Evolutionary conservation across 2,797 vertebrate species (phyloP).

Genomic region (Otus scops): DNA sequence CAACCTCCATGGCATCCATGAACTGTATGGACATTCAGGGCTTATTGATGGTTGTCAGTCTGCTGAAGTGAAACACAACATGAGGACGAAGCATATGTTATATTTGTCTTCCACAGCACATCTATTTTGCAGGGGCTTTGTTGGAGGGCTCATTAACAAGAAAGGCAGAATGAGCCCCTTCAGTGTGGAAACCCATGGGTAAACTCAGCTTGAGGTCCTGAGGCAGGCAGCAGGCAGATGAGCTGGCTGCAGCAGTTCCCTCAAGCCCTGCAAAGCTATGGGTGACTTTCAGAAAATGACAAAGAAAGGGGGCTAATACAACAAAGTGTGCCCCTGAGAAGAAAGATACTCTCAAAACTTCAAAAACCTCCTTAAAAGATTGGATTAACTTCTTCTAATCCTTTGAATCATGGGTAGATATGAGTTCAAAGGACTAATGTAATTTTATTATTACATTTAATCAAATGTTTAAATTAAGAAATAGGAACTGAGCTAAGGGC

Average conservation of each 20-base stretch:
- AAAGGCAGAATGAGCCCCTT: neutral
- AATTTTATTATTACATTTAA: slow-evolving; percentile 62
- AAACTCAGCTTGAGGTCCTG: rapidly evolving
- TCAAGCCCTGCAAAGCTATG: neutral
- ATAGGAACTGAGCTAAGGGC: slow-evolving; percentile 47
- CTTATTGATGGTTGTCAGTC: slow-evolving; percentile 31
- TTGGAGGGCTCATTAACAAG: neutral
- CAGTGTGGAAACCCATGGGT: neutral
- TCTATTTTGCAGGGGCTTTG: neutral
- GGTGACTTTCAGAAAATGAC: neutral
- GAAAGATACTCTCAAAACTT: slow-evolving; percentile 2
- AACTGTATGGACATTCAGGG: slow-evolving; percentile 4
- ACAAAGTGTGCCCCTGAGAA: neutral
- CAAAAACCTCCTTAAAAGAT: slow-evolving; percentile 30
- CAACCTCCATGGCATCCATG: slow-evolving; percentile 17
- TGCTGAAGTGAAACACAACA: neutral
- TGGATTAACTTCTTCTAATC: slow-evolving; percentile 27
- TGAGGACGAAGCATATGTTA: neutral
- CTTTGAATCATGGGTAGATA: slow-evolving; percentile 20
- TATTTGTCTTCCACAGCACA: neutral
- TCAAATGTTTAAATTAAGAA: slow-evolving; percentile 46
- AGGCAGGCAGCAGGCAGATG: neutral
- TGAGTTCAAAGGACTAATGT: slow-evolving; percentile 54
- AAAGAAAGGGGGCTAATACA: neutral
- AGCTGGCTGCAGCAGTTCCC: neutral